Evolutionary conservation across 1,140 invertebrate genomes (phyloP), one percentile per base, ranked within the genome.

Genomic region (Subanguina moxae): DNA sequence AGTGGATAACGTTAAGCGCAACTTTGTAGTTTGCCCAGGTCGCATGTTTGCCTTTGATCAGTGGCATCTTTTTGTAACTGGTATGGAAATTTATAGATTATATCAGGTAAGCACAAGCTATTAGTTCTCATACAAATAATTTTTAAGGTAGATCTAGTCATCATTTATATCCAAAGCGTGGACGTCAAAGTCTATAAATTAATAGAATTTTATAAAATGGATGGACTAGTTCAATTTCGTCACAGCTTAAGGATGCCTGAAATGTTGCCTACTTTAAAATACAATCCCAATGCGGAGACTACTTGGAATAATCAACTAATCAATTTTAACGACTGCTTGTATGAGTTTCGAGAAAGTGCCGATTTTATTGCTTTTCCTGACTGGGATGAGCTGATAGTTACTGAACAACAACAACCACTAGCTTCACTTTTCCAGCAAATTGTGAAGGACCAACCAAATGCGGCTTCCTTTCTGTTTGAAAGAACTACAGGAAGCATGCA

Each of bases 351-450:
- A 21, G 70, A 72, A 62, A 64, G 71, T 28, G 45, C 68, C 17
- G 62, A 28, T 19, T 72, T 72, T 62, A 72, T 72, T 43, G 62
- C 32, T 17, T 73, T 73, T 28, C 71, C 71, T 15, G 71, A 72
- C 28, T 73, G 73, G 62, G 71, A 72, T 46, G 71, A 72, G 23
- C 21, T 72, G 19, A 57, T 72, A 32, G 27, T 72, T 23, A 23
- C 71, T 43, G 61, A 43, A 23, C 48, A 61, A 15, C 43, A 69
- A 15, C 7, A 13, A 8, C 57, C 66, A 19, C 25, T 67, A 46
- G 30, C 48, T 1, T 25, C 15, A 9, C 11, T 65, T 25, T 57
- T 65, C n/a, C 42, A 28, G 28, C 17, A 65, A 7, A 57, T 65
- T 57, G 30, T 57, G 9, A 32, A 21, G 1, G 42, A 48, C 13